Evolutionary conservation across 2,113 vertebrate species (phyloP).

Genomic region (Vulpes lagopus): DNA sequence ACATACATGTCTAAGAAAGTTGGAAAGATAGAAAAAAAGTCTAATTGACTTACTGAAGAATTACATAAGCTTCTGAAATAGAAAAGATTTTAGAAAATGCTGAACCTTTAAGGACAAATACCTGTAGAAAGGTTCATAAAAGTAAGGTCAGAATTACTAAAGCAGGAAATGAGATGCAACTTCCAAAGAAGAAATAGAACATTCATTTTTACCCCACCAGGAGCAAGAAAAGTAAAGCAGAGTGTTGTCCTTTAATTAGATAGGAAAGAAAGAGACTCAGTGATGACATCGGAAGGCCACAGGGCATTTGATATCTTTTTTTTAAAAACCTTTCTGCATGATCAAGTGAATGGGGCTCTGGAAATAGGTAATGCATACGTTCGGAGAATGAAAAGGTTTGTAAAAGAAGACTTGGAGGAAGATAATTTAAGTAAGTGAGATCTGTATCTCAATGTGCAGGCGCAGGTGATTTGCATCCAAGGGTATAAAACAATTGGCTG

Average conservation of each 20-base stretch:
- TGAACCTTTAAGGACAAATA: constrained; percentile 60
- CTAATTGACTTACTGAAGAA: constrained; percentile 1
- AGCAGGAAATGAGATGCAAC: constrained; percentile 68
- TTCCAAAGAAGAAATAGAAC: constrained; percentile 19
- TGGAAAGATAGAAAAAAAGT: neutral
- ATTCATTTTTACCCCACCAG: neutral
- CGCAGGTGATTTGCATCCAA: constrained; percentile 45
- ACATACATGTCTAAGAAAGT: neutral
- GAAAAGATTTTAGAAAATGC: constrained; percentile 3
- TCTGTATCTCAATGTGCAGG: neutral
- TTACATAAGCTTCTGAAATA: neutral
- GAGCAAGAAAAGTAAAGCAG: neutral
- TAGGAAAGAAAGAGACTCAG: neutral
- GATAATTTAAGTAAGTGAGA: constrained; percentile 9
- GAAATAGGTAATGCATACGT: constrained; percentile 18
- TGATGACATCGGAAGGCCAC: constrained; percentile 47
- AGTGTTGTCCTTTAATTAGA: constrained; percentile 65
- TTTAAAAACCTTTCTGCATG: constrained; percentile 24
- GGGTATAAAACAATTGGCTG: constrained; percentile 56
- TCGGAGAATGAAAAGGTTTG: neutral
- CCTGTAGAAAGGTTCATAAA: neutral
- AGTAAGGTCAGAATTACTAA: constrained; percentile 64
- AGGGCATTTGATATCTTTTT: constrained; percentile 23
- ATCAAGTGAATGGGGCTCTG: constrained; percentile 19
- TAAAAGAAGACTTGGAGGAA: neutral